A percentile compares a stretch with the other conserved stretches of the same genome.
phyloP scores from a whole-genome alignment of 1,140 invertebrate species.

The Drosophila orosa region DNA sequence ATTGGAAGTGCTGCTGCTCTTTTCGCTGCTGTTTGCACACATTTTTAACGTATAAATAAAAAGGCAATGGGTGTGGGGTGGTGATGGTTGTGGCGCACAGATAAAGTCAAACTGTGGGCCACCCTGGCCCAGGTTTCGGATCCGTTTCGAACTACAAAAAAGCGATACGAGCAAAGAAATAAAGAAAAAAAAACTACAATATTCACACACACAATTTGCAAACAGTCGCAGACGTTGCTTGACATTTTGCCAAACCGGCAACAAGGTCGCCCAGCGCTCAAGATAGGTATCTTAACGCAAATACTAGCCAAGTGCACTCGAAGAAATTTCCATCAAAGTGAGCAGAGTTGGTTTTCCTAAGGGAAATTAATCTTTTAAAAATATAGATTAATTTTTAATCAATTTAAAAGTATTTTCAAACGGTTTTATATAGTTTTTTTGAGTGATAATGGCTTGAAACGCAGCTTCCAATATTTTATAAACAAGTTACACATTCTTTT shows the following conservation, averaged over 20 bases:
- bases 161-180: constrained; percentile 14
- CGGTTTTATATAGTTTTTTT: too few species aligned
- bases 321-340: neutral
- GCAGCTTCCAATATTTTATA: neutral
- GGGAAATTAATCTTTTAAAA: neutral
- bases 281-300: constrained; percentile 67
- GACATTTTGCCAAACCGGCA: constrained; percentile 72
- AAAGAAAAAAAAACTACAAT: constrained; percentile 2
- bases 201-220: constrained; percentile 66
- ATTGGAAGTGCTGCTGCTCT: constrained; percentile 40
- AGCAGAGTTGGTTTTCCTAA: too few species aligned
- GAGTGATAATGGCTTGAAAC: too few species aligned
- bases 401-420: neutral
- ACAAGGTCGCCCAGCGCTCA: constrained; percentile 72
- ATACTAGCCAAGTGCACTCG: constrained; percentile 40
- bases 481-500: neutral
- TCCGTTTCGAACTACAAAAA: constrained; percentile 34
- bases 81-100: neutral
- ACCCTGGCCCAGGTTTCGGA: constrained; percentile 38
- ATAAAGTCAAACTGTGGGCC: constrained; percentile 38
- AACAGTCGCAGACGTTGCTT: constrained; percentile 60
- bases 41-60: constrained; percentile 81
- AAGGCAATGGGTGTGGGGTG: constrained; percentile 37
- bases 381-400: neutral
- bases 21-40: constrained; percentile 71